Base-by-base conservation (phyloP, 2,888 invertebrate genomes). In the Panopea generosa region DNA sequence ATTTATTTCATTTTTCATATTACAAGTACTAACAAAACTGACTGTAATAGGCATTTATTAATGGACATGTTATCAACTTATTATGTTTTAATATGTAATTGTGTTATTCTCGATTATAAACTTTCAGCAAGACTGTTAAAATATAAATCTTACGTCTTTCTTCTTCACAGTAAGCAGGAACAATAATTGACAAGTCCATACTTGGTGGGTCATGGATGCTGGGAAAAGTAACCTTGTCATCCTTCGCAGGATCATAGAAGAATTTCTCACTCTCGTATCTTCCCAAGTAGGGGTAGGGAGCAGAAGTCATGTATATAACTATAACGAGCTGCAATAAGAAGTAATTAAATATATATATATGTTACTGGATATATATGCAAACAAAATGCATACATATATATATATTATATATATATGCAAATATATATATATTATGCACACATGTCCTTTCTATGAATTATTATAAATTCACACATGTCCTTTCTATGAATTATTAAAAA, bases 151-250 rank as follows among this genome's bases (percentile, higher is more conserved):
- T 94, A 98, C 98, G 94, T 94, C 99, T 94, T 79, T 95, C 93
- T 93, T 98, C 96, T 94, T 99, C 99, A 94, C 99, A 97, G 92
- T 97, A 99, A 7, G 99, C 99, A 60, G 99, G 99, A 76, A 99
- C 95, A 84, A 99, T 95, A 3, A 99, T 96, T 93, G 97, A 97
- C 65, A 99, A 94, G 91, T 96, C 95, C 40, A 97, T 89, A 78
- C 94, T 94, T 63, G 95, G 94, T 27, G 94, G 91, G 77, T 97
- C 96, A 69, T 94, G 93, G 60, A 98, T 93, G 57, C 94, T 95
- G 11, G 98, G 97, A 91, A 98, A 98, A 82, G 93, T 92, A 61
- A 93, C 86, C 84, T 93, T 93, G 18, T 81, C 72, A 24, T 83
- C 75, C 55, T 86, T 94, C 67, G 91, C 91, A 0, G 95, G 94